A percentile compares a stretch with the other conserved stretches of the same genome.
These are phyloP conservation scores for Ochotona princeps DNA, from an alignment of 2,113 vertebrate genomes.

Conservation along the genomic window DNA sequence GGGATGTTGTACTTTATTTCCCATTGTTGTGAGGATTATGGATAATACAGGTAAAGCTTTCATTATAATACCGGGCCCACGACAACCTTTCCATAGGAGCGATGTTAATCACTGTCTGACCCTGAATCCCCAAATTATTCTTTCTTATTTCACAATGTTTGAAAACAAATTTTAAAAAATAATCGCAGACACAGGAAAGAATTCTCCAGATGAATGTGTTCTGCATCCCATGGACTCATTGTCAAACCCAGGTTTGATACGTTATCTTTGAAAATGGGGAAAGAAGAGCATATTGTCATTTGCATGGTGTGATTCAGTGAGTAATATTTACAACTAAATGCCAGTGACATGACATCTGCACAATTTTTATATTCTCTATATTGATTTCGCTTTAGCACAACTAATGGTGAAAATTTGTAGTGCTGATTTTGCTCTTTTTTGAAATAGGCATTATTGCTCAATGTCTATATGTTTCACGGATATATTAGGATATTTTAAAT, in stretches of 20 bases:
- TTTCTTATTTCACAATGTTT: neutral
- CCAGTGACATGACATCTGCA: no score
- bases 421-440: neutral
- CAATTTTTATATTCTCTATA: no score
- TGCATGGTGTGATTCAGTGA: no score
- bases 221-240: neutral
- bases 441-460: neutral
- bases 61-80: neutral
- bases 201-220: neutral
- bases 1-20: neutral
- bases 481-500: neutral
- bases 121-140: neutral
- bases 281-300: no score
- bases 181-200: neutral
- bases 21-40: neutral
- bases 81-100: neutral
- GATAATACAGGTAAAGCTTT: neutral
- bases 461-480: neutral
- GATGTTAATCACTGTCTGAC: neutral
- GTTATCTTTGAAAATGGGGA: no score
- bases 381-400: neutral
- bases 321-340: no score
- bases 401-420: accelerated
- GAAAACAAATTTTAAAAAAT: no score
- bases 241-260: neutral